phyloP scores from a whole-genome alignment of 1,140 invertebrate species.

The Trichoplusia ni region DNA sequence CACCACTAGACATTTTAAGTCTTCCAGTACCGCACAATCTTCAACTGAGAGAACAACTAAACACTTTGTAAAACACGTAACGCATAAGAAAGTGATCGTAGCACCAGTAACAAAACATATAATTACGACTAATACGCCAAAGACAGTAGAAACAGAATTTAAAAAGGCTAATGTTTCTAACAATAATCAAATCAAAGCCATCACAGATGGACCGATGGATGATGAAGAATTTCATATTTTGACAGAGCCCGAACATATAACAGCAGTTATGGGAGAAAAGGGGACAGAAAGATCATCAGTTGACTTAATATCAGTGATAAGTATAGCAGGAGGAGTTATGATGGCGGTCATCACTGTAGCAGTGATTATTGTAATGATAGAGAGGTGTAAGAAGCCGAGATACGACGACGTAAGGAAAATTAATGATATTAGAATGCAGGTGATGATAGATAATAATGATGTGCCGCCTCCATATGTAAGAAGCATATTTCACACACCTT shows the following conservation, averaged over 20 bases:
- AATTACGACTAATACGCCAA: constrained; percentile 10
- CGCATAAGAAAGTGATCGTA: constrained; percentile 5
- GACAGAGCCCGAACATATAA: constrained; percentile 81
- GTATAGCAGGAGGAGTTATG: constrained; percentile 77
- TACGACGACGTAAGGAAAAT: constrained; percentile 73
- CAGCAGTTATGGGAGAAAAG: constrained; percentile 77
- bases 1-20: constrained; percentile 11
- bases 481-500: constrained; percentile 82
- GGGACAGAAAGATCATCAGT: constrained; percentile 66
- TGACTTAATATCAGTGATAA: constrained; percentile 76
- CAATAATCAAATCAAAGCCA: constrained; percentile 51
- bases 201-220: constrained; percentile 60
- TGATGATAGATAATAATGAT: constrained; percentile 75
- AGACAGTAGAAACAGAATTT: constrained; percentile 3
- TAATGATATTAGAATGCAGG: constrained; percentile 73
- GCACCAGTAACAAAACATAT: constrained; percentile 1
- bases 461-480: constrained; percentile 73
- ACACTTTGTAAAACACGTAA: constrained; percentile 24
- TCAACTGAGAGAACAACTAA: constrained; percentile 29
- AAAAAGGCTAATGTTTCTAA: constrained; percentile 49
- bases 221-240: constrained; percentile 80
- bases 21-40: neutral
- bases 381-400: constrained; percentile 68
- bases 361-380: constrained; percentile 76
- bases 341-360: constrained; percentile 78